These are phyloP conservation scores for Macaria notata DNA, from an alignment of 2,888 invertebrate genomes.

Conservation along the genomic window DNA sequence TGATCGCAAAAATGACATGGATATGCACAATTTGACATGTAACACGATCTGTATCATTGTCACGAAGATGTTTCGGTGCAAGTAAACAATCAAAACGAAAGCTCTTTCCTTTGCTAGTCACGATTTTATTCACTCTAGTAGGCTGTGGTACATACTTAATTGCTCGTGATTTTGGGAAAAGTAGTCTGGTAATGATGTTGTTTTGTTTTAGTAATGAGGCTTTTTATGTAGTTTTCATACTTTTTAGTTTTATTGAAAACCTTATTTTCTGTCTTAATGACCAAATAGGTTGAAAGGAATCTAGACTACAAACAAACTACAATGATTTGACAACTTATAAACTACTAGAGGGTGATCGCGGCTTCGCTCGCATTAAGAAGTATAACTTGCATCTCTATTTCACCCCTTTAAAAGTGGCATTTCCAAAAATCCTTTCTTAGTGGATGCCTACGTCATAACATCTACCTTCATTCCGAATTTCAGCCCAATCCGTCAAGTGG, in stretches of 20 bases:
- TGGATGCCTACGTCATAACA: too few relatives aligned
- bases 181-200: conserved; percentile 8
- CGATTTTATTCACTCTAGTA: conserved; percentile 19
- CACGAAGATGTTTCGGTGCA: conserved; percentile 65
- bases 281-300: too few relatives aligned
- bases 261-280: background rate
- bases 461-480: too few relatives aligned
- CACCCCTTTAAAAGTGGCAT: too few relatives aligned
- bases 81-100: conserved; percentile 52
- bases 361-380: too few relatives aligned
- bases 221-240: conserved; percentile 4
- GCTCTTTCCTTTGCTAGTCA: conserved; percentile 31
- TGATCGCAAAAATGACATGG: too few relatives aligned
- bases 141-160: conserved; percentile 2
- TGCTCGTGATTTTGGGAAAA: conserved; percentile 17
- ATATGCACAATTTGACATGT: conserved; percentile 53
- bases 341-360: too few relatives aligned
- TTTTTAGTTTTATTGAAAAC: conserved; percentile 1
- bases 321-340: too few relatives aligned
- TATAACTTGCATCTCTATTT: too few relatives aligned
- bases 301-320: too few relatives aligned
- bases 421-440: too few relatives aligned
- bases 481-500: too few relatives aligned
- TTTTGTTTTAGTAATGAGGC: conserved; percentile 21
- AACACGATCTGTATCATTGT: conserved; percentile 69